Evolutionary conservation across 2,113 vertebrate species (phyloP), one percentile per base, ranked within the genome.

Genomic region (Scortum barcoo): DNA sequence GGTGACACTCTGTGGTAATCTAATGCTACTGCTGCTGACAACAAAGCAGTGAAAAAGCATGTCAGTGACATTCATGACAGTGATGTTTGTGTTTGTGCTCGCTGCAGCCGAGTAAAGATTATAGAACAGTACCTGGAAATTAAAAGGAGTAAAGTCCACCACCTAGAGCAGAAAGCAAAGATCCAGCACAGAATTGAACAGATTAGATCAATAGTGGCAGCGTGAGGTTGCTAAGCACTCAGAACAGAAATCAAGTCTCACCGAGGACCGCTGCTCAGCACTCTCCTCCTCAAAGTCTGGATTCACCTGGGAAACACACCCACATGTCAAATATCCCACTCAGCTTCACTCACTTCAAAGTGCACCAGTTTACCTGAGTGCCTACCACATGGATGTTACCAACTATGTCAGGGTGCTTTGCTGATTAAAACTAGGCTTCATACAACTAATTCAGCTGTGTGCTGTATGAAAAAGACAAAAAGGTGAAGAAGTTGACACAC

Each of bases 221-320:
- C 10, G 26, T 73, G 44, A 67, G 33, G 17, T 44, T 56, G n/a
- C 72, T 50, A 60, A 72, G 69, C 61, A 74, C 33, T 76, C 26
- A 65, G 4, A 33, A 9, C 10, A 65, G 33, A 40, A 0, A 40
- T 48, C 1, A 30, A n/a, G 68, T n/a, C 97, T 98, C 96, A 99
- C 97, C 88, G 97, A 96, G 76, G 96, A 97, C 86, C 97, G 96
- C 91, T 95, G 96, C 89, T 98, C 97, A 85, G 96, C 96, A 89
- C 95, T 96, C 91, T 98, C 98, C 92, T 97, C 97, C 93, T 97
- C 97, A 96, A 96, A 98, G 92, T 99, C 97, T 93, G 95, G 96
- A 94, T 98, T 98, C 93, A 96, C 97, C 98, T 99, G 94, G 91
- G 91, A 93, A 88, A 83, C 20, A 82, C 42, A 90, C 3, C 4